Base-by-base conservation (phyloP, 2,113 vertebrate genomes). In the Chloebia gouldiae region DNA sequence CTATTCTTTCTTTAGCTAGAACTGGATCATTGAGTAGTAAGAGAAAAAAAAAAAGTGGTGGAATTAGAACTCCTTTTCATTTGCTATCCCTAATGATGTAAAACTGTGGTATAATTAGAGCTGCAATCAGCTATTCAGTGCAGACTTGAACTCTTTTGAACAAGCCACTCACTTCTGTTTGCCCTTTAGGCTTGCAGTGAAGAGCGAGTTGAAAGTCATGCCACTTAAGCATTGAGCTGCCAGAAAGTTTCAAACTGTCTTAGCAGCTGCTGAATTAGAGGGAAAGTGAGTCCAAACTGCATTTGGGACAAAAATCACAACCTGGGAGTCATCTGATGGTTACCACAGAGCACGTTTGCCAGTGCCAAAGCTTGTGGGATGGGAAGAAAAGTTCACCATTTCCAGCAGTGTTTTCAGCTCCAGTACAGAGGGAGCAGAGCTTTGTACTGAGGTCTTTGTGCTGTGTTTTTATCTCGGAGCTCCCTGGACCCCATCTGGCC, bases 141-240 rank as follows among this genome's bases (percentile, higher is more conserved):
- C 76, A 86, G 82, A 84, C 73, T 90, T 93, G 90, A 95, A 92
- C 76, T 77, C 31, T 56, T 81, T 68, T 89, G 83, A 94, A 79
- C 82, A 68, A 97, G 66, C 11, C n/a, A 72, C 85, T 82, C 63
- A 92, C 92, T 96, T 70, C 91, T 87, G 63, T 94, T 92, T 95
- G 81, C 92, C 94, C 90, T 97, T 95, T 92, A 83, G 95, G 93
- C 91, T 95, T 77, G 49, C 83, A 81, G 45, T 57, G 51, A 77
- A 95, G 92, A 95, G 86, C 15, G n/a, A 97, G 87, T 88, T 95
- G 85, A 86, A 97, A 90, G 95, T 96, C 92, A 39, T 23, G 87
- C 60, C 86, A 63, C 81, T 93, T 82, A 54, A 59, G 49, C 65
- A 25, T 77, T 4, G 86, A 65, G 93, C 80, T 93, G 91, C 89